Percentiles rank a stretch among this genome's conserved stretches.
These are phyloP conservation scores for Gnatocerus cornutus DNA, from an alignment of 2,888 invertebrate species.

Conservation along the genomic window DNA sequence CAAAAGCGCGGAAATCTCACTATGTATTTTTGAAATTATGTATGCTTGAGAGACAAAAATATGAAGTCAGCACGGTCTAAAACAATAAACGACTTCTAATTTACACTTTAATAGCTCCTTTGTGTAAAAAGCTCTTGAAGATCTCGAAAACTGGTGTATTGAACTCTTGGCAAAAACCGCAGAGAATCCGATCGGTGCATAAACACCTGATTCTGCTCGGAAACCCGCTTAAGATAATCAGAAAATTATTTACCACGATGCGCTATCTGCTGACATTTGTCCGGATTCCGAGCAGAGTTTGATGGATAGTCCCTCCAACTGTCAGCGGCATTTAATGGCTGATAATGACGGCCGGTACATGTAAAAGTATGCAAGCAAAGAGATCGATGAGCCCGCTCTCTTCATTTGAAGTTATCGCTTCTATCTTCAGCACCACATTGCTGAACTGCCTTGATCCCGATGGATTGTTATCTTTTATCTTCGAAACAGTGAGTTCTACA, in stretches of 20 bases:
- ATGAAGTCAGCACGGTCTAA: no score
- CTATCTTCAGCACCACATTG: slow-evolving; percentile 46
- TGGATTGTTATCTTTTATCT: slow-evolving; percentile 29
- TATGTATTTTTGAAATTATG: no score
- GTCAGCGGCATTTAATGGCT: slow-evolving; percentile 59
- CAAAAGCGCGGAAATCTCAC: no score
- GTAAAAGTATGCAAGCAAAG: slow-evolving; percentile 44
- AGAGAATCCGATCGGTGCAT: neutral
- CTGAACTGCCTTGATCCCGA: slow-evolving; percentile 32
- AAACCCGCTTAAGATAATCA: slow-evolving; percentile 24
- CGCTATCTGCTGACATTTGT: slow-evolving; percentile 55
- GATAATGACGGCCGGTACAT: slow-evolving; percentile 53
- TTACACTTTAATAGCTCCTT: no score
- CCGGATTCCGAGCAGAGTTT: slow-evolving; percentile 41
- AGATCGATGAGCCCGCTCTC: slow-evolving; percentile 46
- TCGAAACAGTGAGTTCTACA: slow-evolving; percentile 34
- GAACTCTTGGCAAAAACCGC: no score
- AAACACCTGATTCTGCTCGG: slow-evolving; percentile 9
- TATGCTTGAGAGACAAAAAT: no score
- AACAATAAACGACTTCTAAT: no score
- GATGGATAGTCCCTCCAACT: slow-evolving; percentile 55
- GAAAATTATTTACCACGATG: slow-evolving; percentile 22
- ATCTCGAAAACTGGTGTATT: no score
- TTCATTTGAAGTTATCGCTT: slow-evolving; percentile 47
- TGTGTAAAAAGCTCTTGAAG: no score